Evolutionary conservation across 1,140 invertebrate genomes (phyloP).

Genomic region (Orchesella cincta): DNA sequence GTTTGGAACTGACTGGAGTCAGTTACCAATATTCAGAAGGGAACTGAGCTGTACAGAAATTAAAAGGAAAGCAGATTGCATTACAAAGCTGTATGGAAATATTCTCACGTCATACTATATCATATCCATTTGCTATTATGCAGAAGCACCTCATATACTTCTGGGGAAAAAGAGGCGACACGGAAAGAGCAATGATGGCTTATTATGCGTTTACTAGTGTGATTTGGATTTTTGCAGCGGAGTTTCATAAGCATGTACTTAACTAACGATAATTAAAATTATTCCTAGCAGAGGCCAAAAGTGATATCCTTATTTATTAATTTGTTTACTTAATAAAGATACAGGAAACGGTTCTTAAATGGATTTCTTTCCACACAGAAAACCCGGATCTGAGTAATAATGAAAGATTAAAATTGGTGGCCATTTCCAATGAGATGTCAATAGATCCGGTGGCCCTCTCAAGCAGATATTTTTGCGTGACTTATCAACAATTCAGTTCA

Average conservation of each 20-base stretch:
- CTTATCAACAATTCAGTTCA: neutral
- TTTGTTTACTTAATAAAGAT: too few species aligned
- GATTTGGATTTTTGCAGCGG: neutral
- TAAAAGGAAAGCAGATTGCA: neutral
- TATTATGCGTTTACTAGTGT: neutral
- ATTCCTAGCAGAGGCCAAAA: too few species aligned
- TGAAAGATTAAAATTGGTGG: neutral
- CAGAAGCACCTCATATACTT: neutral
- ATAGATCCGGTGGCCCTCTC: neutral
- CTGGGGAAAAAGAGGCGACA: neutral
- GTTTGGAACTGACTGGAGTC: neutral
- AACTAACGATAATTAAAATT: too few species aligned
- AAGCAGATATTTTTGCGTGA: neutral
- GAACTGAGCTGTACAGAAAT: neutral
- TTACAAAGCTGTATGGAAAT: neutral
- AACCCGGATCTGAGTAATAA: neutral
- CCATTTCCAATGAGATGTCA: neutral
- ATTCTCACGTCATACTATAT: neutral
- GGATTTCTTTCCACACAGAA: neutral
- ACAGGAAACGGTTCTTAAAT: neutral
- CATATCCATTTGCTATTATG: neutral
- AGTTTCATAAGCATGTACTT: neutral
- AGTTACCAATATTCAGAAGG: too few species aligned
- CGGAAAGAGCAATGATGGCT: neutral
- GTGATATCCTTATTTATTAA: too few species aligned